Conservation (phyloP, 2,113 vertebrate genomes). For the Tachuris rubrigastra region DNA sequence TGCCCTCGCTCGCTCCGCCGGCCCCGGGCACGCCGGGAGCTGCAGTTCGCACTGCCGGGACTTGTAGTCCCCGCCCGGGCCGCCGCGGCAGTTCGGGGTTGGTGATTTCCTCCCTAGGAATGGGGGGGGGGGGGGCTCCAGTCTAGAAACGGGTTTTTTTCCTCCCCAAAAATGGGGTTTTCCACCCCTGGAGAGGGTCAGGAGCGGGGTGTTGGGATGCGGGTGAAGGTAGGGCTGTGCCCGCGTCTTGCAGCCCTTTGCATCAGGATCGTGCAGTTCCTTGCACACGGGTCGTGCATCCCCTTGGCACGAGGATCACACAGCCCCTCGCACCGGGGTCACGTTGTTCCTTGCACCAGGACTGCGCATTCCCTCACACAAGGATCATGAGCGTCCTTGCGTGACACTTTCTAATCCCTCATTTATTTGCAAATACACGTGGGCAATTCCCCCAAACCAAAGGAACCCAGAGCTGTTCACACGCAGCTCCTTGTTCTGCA, state of each 20-base stretch:
- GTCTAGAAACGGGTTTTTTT: not conserved
- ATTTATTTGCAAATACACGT: not conserved
- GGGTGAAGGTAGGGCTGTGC: not conserved
- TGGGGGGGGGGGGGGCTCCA: not conserved
- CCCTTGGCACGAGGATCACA: rapidly evolving
- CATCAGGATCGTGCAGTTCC: rapidly evolving
- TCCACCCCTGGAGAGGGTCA: not conserved
- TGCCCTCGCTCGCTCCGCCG: not conserved
- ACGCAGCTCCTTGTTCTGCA: not conserved
- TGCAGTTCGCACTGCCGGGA: slow-evolving; percentile 32
- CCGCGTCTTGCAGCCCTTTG: rapidly evolving
- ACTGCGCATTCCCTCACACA: rapidly evolving
- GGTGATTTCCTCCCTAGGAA: not conserved
- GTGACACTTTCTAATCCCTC: not conserved
- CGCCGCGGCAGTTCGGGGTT: rapidly evolving
- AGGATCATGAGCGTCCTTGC: not conserved
- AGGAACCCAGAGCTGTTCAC: not conserved
- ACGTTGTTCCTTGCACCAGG: rapidly evolving
- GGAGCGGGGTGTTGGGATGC: not conserved
- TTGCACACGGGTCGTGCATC: rapidly evolving
- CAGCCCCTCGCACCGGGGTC: rapidly evolving
- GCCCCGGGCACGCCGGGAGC: slow-evolving; percentile 1
- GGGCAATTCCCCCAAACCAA: not conserved
- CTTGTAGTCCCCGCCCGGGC: not conserved
- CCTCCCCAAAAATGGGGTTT: rapidly evolving